Evolutionary conservation across 1,140 invertebrate species (phyloP).

Genomic region (Drosophila nigromelanica): DNA sequence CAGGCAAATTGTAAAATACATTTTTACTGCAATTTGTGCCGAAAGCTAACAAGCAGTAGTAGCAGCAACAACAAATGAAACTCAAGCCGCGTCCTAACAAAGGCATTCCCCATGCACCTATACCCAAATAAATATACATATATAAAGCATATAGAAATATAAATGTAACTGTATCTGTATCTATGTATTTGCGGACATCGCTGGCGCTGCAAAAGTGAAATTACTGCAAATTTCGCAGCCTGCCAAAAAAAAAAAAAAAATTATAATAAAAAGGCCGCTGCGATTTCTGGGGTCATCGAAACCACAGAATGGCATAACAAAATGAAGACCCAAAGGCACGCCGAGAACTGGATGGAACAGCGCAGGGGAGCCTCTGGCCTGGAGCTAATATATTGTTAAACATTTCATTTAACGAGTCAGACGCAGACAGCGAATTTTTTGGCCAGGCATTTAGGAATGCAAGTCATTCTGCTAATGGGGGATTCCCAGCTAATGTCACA

Average conservation of each 20-base stretch:
- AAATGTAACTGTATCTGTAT: constrained; percentile 36
- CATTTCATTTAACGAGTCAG: constrained; percentile 80
- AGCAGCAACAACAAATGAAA: constrained; percentile 34
- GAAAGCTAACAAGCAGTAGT: constrained; percentile 70
- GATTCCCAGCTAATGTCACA: background rate
- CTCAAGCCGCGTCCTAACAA: constrained; percentile 46
- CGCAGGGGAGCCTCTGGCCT: constrained; percentile 8
- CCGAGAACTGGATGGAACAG: background rate
- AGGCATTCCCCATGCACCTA: constrained; percentile 34
- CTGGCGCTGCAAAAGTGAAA: constrained; percentile 72
- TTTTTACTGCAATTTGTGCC: constrained; percentile 78
- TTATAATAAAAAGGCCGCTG: constrained; percentile 1
- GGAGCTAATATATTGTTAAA: constrained; percentile 80
- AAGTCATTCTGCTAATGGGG: constrained; percentile 17
- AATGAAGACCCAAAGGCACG: constrained; percentile 24
- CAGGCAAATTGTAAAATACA: constrained; percentile 76
- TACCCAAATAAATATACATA: constrained; percentile 7
- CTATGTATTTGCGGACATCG: constrained; percentile 3
- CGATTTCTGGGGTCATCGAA: constrained; percentile 35
- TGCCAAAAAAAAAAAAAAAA: background rate
- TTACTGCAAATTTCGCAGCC: constrained; percentile 68
- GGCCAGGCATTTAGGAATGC: constrained; percentile 37
- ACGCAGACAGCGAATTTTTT: constrained; percentile 42
- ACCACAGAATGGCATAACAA: constrained; percentile 25
- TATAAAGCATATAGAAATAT: constrained; percentile 32